A percentile compares a stretch with the other conserved stretches of the same genome.
Evolutionary conservation across 2,113 vertebrate species (phyloP).

Genomic region (Gallinago media): DNA sequence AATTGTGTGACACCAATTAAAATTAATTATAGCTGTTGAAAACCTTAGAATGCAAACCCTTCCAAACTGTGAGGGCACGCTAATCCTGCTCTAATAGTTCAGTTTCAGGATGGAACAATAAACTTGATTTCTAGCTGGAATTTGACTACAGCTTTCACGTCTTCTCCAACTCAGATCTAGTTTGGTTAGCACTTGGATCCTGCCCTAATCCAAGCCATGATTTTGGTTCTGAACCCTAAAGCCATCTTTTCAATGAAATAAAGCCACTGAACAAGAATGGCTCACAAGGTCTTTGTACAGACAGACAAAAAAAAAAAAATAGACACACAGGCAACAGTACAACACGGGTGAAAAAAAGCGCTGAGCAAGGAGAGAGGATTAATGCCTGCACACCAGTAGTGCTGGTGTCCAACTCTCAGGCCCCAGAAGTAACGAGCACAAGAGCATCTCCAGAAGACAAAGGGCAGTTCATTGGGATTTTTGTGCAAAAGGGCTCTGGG

Average conservation of each 20-base stretch:
- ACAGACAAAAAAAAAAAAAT: background rate
- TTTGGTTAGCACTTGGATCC: background rate
- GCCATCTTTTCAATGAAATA: slow-evolving; percentile 18
- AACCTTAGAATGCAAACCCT: background rate
- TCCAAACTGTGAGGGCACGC: background rate
- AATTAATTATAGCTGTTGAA: slow-evolving; percentile 35
- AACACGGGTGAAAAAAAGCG: background rate
- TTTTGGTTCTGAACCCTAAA: slow-evolving; percentile 27
- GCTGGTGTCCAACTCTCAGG: background rate
- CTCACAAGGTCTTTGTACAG: background rate
- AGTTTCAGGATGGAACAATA: background rate
- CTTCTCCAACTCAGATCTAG: background rate
- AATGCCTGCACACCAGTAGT: background rate
- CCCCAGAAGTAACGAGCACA: background rate
- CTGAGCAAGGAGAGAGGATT: slow-evolving; percentile 42
- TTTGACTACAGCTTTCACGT: background rate
- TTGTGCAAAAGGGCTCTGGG: background rate
- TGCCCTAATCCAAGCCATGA: background rate
- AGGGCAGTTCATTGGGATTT: background rate
- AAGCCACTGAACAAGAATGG: slow-evolving; percentile 10
- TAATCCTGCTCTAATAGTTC: background rate
- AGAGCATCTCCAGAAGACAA: background rate
- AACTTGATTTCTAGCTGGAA: slow-evolving; percentile 3
- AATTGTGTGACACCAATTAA: background rate
- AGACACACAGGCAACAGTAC: background rate